Base-by-base conservation (phyloP, 2,888 invertebrate species). In the Amiota communis region DNA sequence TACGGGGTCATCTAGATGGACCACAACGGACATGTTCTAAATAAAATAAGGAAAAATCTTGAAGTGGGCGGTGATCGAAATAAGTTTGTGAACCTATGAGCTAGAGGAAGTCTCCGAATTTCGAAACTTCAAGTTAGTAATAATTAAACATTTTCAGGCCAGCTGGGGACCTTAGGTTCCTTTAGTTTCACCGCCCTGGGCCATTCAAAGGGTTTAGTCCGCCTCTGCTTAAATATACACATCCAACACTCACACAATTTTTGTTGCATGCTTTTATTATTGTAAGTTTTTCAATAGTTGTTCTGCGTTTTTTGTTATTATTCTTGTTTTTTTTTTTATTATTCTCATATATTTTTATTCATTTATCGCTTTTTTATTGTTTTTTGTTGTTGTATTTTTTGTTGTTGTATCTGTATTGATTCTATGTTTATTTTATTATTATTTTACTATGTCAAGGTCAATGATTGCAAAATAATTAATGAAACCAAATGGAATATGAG, bases 391-490 rank as follows among this genome's bases (percentile, higher is more conserved):
- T 51, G n/a, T n/a, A 67, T 23, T 68, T 53, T 15, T 51, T 53
- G 23, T 23, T 20, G 46, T 13, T 68, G 20, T 53, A 10, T 53
- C 6, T 53, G 20, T 49, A 53, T 53, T 49, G 17, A 17, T 17
- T 59, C 20, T 59, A 11, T 59, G 59, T 68, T 68, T 48, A 17
- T 46, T 36, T 46, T 63, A 15, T 63, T 63, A 46, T n/a, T n/a
- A 10, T 61, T 64, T 47, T 64, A 67, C 17, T 67, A 51, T 68
- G 67, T 68, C 53, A 68, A 68, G 67, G 67, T 68, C 67, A 68
- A 23, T 53, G 51, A 23, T 67, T 49, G 65, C 17, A 67, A 48
- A 20, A 12, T 10, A 65, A 65, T 11, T 15, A 59, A 23, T 20
- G 17, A 8, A 17, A 6, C 36, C 36, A 36, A 36, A 36, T 36